These are phyloP conservation scores for Aradus depressus DNA, from an alignment of 2,888 invertebrate species.

Conservation along the genomic window DNA sequence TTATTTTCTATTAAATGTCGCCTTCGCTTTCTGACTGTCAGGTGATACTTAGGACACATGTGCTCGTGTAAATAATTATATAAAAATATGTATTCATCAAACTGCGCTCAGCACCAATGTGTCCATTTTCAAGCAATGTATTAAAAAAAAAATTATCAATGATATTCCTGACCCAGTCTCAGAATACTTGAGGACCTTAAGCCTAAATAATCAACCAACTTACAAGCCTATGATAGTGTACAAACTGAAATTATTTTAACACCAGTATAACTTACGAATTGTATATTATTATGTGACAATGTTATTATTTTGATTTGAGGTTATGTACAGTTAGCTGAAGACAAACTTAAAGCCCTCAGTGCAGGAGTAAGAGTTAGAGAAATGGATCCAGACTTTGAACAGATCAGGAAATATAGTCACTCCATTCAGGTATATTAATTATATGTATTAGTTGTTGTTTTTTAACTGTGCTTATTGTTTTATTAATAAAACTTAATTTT, in stretches of 20 bases:
- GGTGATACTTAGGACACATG: background rate
- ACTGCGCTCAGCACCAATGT: too few relatives aligned
- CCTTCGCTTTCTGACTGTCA: too few relatives aligned
- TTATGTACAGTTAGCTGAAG: constrained; percentile 63
- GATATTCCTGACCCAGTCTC: too few relatives aligned
- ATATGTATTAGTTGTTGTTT: background rate
- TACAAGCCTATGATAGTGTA: too few relatives aligned
- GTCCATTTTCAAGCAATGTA: too few relatives aligned
- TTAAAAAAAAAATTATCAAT: too few relatives aligned
- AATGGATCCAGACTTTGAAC: constrained; percentile 61
- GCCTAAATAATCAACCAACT: too few relatives aligned
- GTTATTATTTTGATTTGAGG: constrained; percentile 40
- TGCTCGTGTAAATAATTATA: background rate
- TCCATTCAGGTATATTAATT: constrained; percentile 48
- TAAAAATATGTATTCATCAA: background rate
- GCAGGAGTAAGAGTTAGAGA: constrained; percentile 57
- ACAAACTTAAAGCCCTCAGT: constrained; percentile 61
- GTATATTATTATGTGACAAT: constrained; percentile 11
- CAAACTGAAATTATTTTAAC: too few relatives aligned
- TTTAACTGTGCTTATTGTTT: background rate
- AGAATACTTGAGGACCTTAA: too few relatives aligned
- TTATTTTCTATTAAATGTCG: too few relatives aligned
- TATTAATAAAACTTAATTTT: background rate
- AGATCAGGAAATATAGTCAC: constrained; percentile 61
- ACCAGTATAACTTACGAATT: background rate